Base-by-base conservation (phyloP, 1,140 invertebrate genomes). In the Branchinecta lindahli region DNA sequence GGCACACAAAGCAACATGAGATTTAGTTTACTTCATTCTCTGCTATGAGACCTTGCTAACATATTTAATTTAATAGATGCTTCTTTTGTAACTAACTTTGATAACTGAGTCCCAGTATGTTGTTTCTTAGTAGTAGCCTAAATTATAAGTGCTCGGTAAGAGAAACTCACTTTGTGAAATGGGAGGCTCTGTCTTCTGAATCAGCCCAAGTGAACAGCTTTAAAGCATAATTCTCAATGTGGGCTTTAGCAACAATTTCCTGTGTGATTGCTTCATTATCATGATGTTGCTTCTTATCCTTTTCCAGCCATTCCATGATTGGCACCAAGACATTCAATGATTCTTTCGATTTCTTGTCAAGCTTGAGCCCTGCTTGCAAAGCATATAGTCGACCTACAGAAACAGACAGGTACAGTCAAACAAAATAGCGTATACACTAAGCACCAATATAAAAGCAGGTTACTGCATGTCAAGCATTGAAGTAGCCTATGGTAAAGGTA, bases 161-260 rank as follows among this genome's bases (percentile, higher is more conserved):
- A 61, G 2, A 61, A 46, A 80, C 81, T 79, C 83, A 93, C 91
- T 95, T 96, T 77, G 88, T 90, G 81, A 92, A 96, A 75, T 87
- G 87, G 21, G 83, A 84, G 74, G 86, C 87, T 74, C 91, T 82
- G 78, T 99, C 96, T 78, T 95, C 89, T 77, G 87, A 86, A 77
- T 99, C 95, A 65, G 96, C 96, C 84, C 87, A 94, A 8, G 88
- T 77, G 80, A 99, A 99, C 0, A 99, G 79, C 80, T 92, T 94
- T 0, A 96, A 78, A 12, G 94, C 94, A 84, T 95, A 94, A 79
- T 97, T 93, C 81, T 99, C 96, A 67, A 99, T 83, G 78, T 97
- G 88, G 9, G 95, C 94, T 80, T 98, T 94, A 9, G 92, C 96
- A 68, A 92, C 91, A 33, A 95, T 83, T 72, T 98, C 94, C 81